Conservation (phyloP, 1,140 invertebrate genomes). For the Battus philenor region DNA sequence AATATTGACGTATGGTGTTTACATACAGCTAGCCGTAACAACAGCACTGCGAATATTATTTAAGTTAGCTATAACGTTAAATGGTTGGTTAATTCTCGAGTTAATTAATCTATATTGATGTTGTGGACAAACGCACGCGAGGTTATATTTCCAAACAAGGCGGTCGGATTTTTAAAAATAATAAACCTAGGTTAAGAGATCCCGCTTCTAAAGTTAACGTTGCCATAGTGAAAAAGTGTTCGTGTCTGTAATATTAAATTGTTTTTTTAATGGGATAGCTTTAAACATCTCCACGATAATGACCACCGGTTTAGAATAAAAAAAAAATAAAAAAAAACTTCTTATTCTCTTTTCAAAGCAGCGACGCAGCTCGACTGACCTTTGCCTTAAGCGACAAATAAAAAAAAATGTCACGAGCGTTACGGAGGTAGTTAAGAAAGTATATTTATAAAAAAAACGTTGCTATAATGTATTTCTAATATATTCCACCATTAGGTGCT, state of each 20-base stretch:
- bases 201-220: constrained; percentile 51
- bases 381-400: not conserved
- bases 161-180: no score
- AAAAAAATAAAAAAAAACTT: constrained; percentile 23
- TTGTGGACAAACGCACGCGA: constrained; percentile 54
- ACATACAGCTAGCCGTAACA: constrained; percentile 42
- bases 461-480: constrained; percentile 44
- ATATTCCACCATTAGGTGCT: constrained; percentile 52
- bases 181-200: no score
- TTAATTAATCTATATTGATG: constrained; percentile 48
- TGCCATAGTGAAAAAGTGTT: constrained; percentile 62
- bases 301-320: constrained; percentile 65
- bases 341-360: constrained; percentile 23
- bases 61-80: constrained; percentile 40
- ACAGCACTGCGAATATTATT: constrained; percentile 63
- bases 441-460: constrained; percentile 47
- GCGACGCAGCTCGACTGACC: not conserved
- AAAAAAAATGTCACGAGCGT: constrained; percentile 19
- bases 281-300: constrained; percentile 64
- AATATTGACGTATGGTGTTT: constrained; percentile 35
- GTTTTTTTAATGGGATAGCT: constrained; percentile 39
- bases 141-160: no score
- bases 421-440: constrained; percentile 25
- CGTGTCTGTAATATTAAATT: no score
- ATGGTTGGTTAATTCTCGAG: constrained; percentile 28